phyloP scores from a whole-genome alignment of 35 echinoderm and acorn worm genomes.

The Antedon bifida region DNA sequence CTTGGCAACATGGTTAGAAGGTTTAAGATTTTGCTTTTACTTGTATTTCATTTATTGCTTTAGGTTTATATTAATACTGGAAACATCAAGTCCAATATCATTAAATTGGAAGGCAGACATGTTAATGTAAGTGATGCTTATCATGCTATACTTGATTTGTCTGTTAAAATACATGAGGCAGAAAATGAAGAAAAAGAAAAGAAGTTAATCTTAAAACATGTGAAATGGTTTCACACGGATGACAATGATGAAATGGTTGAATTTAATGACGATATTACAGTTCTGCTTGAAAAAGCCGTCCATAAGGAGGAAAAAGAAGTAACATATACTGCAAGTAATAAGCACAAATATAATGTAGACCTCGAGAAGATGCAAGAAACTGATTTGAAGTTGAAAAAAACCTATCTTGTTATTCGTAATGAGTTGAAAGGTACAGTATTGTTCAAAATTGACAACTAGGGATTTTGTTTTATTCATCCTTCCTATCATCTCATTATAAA shows the following conservation, averaged over 20 bases:
- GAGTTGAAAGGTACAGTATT: background rate
- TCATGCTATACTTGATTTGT: background rate
- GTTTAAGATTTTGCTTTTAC: no score
- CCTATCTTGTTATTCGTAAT: background rate
- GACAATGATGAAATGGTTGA: background rate
- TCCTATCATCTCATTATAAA: no score
- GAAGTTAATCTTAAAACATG: background rate
- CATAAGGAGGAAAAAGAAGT: background rate
- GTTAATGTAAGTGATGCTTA: background rate
- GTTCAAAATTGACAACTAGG: no score
- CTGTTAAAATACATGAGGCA: background rate
- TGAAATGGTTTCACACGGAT: background rate
- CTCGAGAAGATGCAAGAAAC: background rate
- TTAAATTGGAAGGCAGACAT: background rate
- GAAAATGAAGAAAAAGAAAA: background rate
- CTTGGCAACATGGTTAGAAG: no score
- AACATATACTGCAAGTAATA: background rate
- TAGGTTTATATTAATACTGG: background rate
- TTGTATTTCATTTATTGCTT: background rate
- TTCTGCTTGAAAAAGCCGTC: background rate
- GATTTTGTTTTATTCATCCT: no score
- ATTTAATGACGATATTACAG: background rate
- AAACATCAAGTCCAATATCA: background rate
- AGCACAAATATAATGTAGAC: background rate
- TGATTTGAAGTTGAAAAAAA: background rate